Percentiles rank a stretch among this genome's conserved stretches.
phyloP scores from a whole-genome alignment of 2,113 vertebrate species.

The Hemiprocne comata region DNA sequence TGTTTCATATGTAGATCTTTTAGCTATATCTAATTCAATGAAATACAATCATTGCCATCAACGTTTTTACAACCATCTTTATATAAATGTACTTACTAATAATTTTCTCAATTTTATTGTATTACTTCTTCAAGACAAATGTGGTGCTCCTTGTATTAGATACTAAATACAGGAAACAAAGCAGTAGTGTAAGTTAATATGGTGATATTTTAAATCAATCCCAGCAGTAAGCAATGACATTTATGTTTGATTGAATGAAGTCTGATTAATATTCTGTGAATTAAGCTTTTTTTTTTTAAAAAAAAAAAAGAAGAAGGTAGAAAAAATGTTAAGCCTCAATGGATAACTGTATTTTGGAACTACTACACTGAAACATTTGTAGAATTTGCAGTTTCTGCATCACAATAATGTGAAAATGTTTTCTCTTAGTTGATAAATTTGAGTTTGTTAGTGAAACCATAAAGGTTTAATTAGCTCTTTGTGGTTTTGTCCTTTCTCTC shows the following conservation, averaged over 20 bases:
- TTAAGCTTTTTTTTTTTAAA: background rate
- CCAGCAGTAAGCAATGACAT: background rate
- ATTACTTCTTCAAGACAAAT: background rate
- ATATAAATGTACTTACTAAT: background rate
- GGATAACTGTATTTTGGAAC: background rate
- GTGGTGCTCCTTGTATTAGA: background rate
- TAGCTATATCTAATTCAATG: background rate
- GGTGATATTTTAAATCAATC: background rate
- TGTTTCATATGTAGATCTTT: background rate
- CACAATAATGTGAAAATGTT: background rate
- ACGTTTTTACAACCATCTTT: background rate
- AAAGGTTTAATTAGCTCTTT: constrained; percentile 53
- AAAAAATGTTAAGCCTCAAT: background rate
- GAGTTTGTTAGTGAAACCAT: constrained; percentile 27
- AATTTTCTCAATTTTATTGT: background rate
- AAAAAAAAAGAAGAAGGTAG: background rate
- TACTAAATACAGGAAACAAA: background rate
- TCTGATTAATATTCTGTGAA: background rate
- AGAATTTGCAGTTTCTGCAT: background rate
- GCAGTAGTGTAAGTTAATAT: background rate
- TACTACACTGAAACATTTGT: background rate
- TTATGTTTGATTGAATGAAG: constrained; percentile 1
- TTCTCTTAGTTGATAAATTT: constrained; percentile 27
- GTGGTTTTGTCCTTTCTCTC: constrained; percentile 44
- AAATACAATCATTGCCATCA: background rate